Evolutionary conservation across 2,797 vertebrate species (phyloP).

Genomic region (Macrochelys suwanniensis): DNA sequence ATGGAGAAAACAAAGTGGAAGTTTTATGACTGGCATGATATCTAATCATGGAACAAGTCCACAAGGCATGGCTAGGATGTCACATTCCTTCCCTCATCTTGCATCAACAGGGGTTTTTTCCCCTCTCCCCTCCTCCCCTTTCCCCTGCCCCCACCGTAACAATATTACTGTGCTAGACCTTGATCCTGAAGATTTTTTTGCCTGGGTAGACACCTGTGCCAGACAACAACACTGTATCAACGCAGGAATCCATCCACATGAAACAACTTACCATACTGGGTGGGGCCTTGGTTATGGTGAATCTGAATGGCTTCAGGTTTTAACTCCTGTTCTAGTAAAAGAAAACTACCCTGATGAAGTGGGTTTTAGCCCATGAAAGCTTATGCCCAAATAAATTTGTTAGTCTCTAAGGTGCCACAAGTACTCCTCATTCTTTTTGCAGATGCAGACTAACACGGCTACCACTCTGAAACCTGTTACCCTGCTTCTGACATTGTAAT

Average conservation of each 20-base stretch:
- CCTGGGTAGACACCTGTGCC: neutral
- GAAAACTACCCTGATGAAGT: neutral
- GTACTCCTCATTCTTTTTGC: no score
- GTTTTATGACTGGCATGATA: slow-evolving; percentile 42
- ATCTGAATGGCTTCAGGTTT: neutral
- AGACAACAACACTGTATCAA: neutral
- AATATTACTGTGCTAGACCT: neutral
- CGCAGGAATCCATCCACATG: neutral
- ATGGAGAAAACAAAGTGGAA: slow-evolving; percentile 59
- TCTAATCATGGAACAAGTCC: slow-evolving; percentile 20
- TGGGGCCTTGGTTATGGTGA: neutral
- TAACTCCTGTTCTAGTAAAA: neutral
- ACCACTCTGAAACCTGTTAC: no score
- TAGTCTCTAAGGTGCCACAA: no score
- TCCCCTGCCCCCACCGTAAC: neutral
- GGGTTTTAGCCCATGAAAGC: no score
- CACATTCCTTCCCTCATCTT: neutral
- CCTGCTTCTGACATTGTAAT: neutral
- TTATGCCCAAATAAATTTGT: no score
- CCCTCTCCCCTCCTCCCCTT: no score
- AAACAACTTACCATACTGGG: neutral
- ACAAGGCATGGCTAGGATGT: neutral
- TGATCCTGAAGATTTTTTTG: neutral
- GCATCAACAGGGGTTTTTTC: slow-evolving; percentile 47
- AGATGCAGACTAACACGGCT: no score